Conservation (phyloP, 2,797 vertebrate genomes). For the Gorsachius magnificus region DNA sequence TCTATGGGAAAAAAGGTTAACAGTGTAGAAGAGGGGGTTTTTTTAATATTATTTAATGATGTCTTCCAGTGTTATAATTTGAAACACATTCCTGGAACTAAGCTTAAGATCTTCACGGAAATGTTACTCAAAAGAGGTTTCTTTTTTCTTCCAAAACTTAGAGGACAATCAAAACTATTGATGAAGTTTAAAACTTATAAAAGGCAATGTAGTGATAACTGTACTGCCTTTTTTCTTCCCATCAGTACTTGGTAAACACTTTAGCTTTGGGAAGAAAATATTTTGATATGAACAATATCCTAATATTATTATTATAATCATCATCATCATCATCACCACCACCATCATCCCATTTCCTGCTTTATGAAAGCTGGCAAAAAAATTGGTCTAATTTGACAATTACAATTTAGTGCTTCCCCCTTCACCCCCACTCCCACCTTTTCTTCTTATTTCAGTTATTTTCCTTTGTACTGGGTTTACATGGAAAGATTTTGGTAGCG, state of each 20-base stretch:
- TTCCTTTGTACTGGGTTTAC: too few relatives aligned
- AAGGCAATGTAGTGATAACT: background rate
- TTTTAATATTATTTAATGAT: background rate
- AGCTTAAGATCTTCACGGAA: background rate
- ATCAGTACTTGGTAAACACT: background rate
- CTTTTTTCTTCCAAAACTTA: background rate
- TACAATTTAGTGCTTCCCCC: background rate
- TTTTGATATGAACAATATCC: background rate
- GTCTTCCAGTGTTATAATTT: background rate
- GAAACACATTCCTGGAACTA: background rate
- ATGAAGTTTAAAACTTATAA: background rate
- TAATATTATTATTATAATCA: background rate
- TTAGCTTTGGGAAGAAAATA: background rate
- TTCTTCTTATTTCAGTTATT: background rate
- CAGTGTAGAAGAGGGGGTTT: background rate
- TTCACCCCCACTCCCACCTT: background rate
- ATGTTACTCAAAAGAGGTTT: background rate
- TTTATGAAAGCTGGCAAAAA: background rate
- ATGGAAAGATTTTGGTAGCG: too few relatives aligned
- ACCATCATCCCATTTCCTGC: background rate
- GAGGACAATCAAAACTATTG: background rate
- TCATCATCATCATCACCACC: too few relatives aligned
- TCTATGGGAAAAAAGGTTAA: background rate
- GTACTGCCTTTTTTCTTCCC: background rate
- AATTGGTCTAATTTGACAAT: background rate